Conservation (phyloP, 2,797 vertebrate species). For the Cryptoprocta ferox region DNA sequence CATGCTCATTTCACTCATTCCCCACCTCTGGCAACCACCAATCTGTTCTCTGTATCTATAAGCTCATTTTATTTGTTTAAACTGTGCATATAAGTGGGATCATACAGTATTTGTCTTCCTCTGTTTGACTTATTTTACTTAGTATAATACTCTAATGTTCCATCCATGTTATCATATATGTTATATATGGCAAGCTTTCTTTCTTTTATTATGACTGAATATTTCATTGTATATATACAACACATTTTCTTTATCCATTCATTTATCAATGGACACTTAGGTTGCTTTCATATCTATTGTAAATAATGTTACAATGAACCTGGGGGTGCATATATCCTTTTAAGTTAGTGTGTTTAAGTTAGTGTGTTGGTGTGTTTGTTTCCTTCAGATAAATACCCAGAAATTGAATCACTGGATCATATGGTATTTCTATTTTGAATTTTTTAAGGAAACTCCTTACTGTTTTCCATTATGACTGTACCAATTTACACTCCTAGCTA, state of each 20-base stretch:
- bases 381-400: not conserved
- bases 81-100: not conserved
- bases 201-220: not conserved
- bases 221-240: not conserved
- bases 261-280: not conserved
- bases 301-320: not conserved
- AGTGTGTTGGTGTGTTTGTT: not conserved
- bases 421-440: not conserved
- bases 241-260: not conserved
- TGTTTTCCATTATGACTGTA: not conserved
- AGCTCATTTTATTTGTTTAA: not conserved
- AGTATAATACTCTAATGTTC: not conserved
- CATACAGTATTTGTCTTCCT: not conserved
- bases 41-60: not conserved
- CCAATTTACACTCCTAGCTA: not conserved
- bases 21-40: not conserved
- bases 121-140: not conserved
- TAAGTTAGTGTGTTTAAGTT: not conserved
- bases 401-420: not conserved
- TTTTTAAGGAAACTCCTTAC: not conserved
- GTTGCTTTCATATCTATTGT: not conserved
- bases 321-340: not conserved
- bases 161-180: not conserved
- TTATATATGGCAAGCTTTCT: not conserved
- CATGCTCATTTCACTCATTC: not conserved